Percentiles rank a stretch among this genome's conserved stretches.
These are phyloP conservation scores for Spatulosminthurus flaviceps DNA, from an alignment of 2,888 invertebrate species.

Conservation along the genomic window DNA sequence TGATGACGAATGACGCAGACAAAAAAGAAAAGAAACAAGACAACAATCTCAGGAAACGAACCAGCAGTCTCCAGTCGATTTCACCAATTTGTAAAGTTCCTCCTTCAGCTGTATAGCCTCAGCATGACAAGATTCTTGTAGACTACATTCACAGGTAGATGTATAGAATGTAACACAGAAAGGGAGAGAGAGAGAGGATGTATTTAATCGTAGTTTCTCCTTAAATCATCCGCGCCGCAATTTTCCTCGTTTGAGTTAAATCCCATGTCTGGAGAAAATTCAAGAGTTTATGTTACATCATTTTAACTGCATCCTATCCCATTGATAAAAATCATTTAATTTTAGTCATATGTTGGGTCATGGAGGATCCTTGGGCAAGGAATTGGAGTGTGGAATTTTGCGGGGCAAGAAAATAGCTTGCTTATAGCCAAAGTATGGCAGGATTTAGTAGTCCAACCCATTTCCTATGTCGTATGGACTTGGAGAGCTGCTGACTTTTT, in stretches of 20 bases:
- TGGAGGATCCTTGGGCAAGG: neutral
- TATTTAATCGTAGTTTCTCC: conserved; percentile 6
- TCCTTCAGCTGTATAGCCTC: conserved; percentile 15
- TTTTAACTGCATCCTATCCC: neutral
- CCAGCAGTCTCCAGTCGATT: conserved; percentile 34
- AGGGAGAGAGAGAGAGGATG: conserved; percentile 2
- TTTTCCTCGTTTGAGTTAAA: neutral
- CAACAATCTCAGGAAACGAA: conserved; percentile 48
- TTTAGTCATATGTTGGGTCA: neutral
- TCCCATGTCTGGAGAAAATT: neutral
- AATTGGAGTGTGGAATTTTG: neutral
- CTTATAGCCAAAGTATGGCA: conserved; percentile 1
- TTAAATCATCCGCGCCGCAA: conserved; percentile 4
- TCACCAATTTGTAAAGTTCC: conserved; percentile 36
- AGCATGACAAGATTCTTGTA: conserved; percentile 5
- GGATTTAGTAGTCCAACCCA: conserved; percentile 39
- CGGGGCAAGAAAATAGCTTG: conserved; percentile 20
- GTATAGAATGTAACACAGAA: neutral
- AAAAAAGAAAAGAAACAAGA: conserved; percentile 45
- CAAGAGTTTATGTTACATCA: neutral
- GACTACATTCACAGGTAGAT: conserved; percentile 4
- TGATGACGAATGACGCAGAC: conserved; percentile 50
- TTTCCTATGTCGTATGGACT: conserved; percentile 30
- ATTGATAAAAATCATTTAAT: neutral
- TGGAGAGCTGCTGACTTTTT: neutral